Conservation (phyloP, 2,113 vertebrate species). For the Tetrax tetrax region DNA sequence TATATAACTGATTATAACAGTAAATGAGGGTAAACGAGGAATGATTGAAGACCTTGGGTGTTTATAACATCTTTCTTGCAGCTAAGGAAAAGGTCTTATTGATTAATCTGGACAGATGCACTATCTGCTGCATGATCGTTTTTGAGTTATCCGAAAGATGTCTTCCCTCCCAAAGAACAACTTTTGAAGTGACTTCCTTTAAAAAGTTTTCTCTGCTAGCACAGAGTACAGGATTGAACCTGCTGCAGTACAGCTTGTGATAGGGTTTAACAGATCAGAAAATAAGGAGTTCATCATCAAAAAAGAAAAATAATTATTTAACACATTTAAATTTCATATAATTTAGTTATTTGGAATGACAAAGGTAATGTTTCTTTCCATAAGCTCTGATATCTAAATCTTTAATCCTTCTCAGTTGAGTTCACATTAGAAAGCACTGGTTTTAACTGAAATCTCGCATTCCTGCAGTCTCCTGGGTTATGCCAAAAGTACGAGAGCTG, state of each 20-base stretch:
- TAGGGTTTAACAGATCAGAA: neutral
- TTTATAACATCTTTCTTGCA: neutral
- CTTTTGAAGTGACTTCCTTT: neutral
- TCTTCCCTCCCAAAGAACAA: neutral
- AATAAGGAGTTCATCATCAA: neutral
- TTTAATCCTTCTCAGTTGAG: neutral
- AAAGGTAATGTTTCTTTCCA: fast-evolving
- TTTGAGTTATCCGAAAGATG: neutral
- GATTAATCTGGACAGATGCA: neutral
- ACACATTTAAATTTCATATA: neutral
- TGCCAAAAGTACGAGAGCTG: neutral
- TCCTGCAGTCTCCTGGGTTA: neutral
- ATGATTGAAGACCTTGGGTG: neutral
- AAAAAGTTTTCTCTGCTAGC: neutral
- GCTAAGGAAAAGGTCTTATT: neutral
- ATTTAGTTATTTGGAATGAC: neutral
- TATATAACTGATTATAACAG: neutral
- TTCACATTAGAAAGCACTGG: neutral
- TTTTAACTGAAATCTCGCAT: neutral
- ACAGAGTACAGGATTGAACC: neutral
- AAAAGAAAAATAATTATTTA: neutral
- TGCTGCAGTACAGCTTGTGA: neutral
- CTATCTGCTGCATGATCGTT: neutral
- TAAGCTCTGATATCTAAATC: neutral
- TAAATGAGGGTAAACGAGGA: neutral